Base-by-base conservation (phyloP, 2,888 invertebrate species). In the Germaria angustata region DNA sequence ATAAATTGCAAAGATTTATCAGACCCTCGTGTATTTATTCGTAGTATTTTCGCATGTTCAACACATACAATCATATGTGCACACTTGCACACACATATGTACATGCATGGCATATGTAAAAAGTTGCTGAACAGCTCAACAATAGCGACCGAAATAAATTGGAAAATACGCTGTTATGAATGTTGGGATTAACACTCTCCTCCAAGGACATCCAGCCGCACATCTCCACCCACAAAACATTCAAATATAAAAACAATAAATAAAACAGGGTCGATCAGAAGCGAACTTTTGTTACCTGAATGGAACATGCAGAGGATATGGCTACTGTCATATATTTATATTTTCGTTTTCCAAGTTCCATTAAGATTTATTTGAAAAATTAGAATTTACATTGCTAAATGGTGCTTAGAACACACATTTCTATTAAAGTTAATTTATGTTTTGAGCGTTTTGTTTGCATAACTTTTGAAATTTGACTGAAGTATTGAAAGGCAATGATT, bases 1-100 rank as follows among this genome's bases (percentile, higher is more conserved):
- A 81, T 81, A 81, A 81, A 81, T 81, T 69, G 78, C 81, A 73
- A 69, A 78, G 81, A 78, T 81, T 81, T 81, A 81, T 81, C 78
- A 73, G 81, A 69, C 73, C 73, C 78, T n/a, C 22, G 81, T 69
- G 81, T 63, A 77, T 72, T 39, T 6, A 15, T 65, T 39, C n/a
- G 46, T 24, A 44, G 24, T 53, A 9, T 39, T 68, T 53, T 68
- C 55, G 17, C 51, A 28, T 68, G 32, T 20, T 13, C 15, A 66
- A 51, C n/a, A 51, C 41, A 51, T 34, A 28, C 34, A 61, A 39
- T 3, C 13, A 17, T 8, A 53, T 32, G 32, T 13, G 44, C 55
- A 22, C 32, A 22, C 28, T 46, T 61, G 41, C 11, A 13, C 7
- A 32, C 6, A 34, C 24, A n/a, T 28, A 13, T 24, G 24, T 24